phyloP scores from a whole-genome alignment of 92 coral and sea anemone species.

The Phenganax subtilis region DNA sequence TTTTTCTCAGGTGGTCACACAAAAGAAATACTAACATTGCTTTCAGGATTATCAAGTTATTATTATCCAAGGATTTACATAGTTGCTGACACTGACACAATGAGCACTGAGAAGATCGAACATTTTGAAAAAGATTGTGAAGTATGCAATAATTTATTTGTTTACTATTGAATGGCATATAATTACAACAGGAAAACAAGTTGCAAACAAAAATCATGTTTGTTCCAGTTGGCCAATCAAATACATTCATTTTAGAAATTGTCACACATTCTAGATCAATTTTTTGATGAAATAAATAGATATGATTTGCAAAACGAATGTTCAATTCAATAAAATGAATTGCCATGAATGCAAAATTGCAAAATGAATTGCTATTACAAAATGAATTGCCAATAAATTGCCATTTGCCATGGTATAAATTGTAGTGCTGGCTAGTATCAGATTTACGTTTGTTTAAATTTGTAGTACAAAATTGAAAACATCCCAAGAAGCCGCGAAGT shows the following conservation, averaged over 20 bases:
- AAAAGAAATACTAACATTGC: constrained; percentile 67
- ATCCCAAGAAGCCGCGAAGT: constrained; percentile 97
- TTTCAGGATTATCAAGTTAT: constrained; percentile 62
- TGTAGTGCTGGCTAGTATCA: not conserved
- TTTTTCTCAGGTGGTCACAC: constrained; percentile 79
- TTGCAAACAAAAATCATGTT: not conserved
- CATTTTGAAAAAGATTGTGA: constrained; percentile 47
- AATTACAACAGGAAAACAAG: not conserved
- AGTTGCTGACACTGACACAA: constrained; percentile 75
- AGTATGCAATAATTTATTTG: not conserved
- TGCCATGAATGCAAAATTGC: too few relatives aligned
- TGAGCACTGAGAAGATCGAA: constrained; percentile 72
- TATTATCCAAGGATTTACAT: constrained; percentile 73
- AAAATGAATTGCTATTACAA: too few relatives aligned
- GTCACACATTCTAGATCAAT: too few relatives aligned
- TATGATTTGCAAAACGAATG: too few relatives aligned
- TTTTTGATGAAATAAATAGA: too few relatives aligned
- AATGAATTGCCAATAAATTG: too few relatives aligned
- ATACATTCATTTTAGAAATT: not conserved
- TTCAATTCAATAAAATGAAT: too few relatives aligned
- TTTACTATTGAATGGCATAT: not conserved
- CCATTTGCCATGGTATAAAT: too few relatives aligned
- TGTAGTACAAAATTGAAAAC: constrained; percentile 51
- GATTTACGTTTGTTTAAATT: not conserved
- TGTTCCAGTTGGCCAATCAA: not conserved